These are phyloP conservation scores for Calosoma granatense DNA, from an alignment of 1,140 invertebrate species.

Conservation along the genomic window DNA sequence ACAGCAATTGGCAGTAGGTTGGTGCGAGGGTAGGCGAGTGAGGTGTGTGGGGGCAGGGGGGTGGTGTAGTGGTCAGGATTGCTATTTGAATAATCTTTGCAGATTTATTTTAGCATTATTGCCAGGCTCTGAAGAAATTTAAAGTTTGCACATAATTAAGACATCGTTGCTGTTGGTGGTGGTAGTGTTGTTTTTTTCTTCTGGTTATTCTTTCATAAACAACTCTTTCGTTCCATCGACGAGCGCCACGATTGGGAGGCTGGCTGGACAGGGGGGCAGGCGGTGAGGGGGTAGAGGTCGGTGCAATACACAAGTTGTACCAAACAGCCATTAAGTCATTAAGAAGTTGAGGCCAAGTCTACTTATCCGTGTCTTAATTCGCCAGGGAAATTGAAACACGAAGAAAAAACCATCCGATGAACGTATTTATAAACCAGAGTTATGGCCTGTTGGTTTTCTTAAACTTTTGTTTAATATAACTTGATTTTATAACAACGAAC, in stretches of 20 bases:
- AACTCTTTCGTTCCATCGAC: slow-evolving; percentile 11
- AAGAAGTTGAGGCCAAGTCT: slow-evolving; percentile 15
- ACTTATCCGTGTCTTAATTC: slow-evolving; percentile 18
- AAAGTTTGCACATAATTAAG: slow-evolving; percentile 6
- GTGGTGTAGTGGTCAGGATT: background rate
- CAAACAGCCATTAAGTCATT: slow-evolving; percentile 19
- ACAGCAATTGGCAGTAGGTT: too few relatives aligned
- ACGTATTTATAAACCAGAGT: slow-evolving; percentile 6
- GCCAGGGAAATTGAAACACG: slow-evolving; percentile 4
- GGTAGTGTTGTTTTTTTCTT: background rate
- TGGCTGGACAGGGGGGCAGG: too few relatives aligned
- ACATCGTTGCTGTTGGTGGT: background rate
- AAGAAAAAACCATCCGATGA: background rate
- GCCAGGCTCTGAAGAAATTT: background rate
- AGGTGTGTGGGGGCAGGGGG: background rate
- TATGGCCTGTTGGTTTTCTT: slow-evolving; percentile 8
- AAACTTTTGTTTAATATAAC: slow-evolving; percentile 9
- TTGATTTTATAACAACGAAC: background rate
- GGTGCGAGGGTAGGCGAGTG: too few relatives aligned
- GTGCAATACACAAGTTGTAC: slow-evolving; percentile 14
- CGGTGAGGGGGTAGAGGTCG: background rate
- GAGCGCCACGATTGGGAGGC: too few relatives aligned
- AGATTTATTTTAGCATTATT: background rate
- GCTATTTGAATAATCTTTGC: background rate
- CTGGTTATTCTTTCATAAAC: background rate